Evolutionary conservation across 2,113 vertebrate species (phyloP).

Genomic region (Psittacula cyanocephala): DNA sequence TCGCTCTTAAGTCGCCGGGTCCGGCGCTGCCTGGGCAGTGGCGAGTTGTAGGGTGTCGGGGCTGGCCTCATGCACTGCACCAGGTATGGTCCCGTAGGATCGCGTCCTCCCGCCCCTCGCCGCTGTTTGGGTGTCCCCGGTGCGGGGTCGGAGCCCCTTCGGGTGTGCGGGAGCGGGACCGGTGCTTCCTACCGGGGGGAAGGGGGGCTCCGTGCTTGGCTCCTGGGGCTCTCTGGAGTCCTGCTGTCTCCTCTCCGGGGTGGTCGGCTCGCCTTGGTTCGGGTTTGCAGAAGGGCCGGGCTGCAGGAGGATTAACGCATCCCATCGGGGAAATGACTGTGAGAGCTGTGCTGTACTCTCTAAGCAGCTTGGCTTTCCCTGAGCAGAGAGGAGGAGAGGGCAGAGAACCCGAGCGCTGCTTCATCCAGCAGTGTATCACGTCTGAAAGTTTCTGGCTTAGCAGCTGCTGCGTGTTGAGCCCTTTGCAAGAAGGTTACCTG

Average conservation of each 20-base stretch:
- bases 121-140: too few relatives aligned
- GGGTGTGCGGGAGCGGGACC: not conserved
- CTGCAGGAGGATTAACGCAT: accelerated
- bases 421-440: accelerated
- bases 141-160: not conserved
- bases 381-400: not conserved
- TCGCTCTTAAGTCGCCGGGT: not conserved
- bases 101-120: not conserved
- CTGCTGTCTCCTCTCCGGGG: not conserved
- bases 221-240: not conserved
- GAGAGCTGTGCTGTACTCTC: not conserved
- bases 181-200: accelerated
- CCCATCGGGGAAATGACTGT: accelerated
- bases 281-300: not conserved
- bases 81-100: not conserved
- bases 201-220: not conserved
- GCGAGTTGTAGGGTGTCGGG: accelerated
- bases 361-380: not conserved
- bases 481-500: accelerated
- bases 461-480: accelerated
- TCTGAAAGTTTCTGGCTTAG: accelerated
- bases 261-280: not conserved
- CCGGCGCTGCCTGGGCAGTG: accelerated
- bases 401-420: not conserved
- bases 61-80: accelerated